Base-by-base conservation (phyloP, 1,140 invertebrate species). In the Hormaphis cornu region DNA sequence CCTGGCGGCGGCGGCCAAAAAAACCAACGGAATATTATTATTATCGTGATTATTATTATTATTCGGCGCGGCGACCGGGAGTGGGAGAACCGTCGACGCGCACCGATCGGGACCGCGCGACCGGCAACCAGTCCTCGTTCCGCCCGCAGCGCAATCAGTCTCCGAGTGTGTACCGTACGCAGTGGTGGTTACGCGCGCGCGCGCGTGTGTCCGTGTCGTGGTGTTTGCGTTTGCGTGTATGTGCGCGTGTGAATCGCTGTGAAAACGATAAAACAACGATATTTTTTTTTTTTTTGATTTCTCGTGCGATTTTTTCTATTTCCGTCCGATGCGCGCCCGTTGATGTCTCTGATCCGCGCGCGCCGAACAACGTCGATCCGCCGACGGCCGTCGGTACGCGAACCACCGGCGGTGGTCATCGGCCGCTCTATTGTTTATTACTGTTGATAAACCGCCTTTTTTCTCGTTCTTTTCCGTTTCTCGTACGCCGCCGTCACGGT, bases 51-150 rank as follows among this genome's bases (percentile, higher is more conserved):
- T n/a, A n/a, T n/a, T n/a, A n/a, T n/a, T n/a, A n/a, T n/a, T n/a
- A n/a, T n/a, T n/a, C n/a, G n/a, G n/a, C 20, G 12, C 20, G 53
- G 53, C 8, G 4, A 46, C 3, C 20, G 18, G 0, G 20, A 44
- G 61, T n/a, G 16, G 61, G 61, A 20, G 61, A 50, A 50, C 40
- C 26, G 28, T 5, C 54, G 40, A 40, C 58, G 58, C 37, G 35
- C 0, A 37, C 56, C n/a, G 40, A 16, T n/a, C 59, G 58, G 35
- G 1, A 37, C 56, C n/a, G 40, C 24, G 26, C 59, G 42, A 26
- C 24, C 58, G 30, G 42, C 61, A 66, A 66, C 61, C 61, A 66
- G 61, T 66, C 61, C 61, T 66, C 61, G 42, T 22, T 30, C 18
- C 42, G 44, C 61, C 44, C 61, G 42, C 42, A 66, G 42, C 26